A percentile compares a stretch with the other conserved stretches of the same genome.
These are phyloP conservation scores for Eristalis pertinax DNA, from an alignment of 2,888 invertebrate genomes.

Conservation along the genomic window DNA sequence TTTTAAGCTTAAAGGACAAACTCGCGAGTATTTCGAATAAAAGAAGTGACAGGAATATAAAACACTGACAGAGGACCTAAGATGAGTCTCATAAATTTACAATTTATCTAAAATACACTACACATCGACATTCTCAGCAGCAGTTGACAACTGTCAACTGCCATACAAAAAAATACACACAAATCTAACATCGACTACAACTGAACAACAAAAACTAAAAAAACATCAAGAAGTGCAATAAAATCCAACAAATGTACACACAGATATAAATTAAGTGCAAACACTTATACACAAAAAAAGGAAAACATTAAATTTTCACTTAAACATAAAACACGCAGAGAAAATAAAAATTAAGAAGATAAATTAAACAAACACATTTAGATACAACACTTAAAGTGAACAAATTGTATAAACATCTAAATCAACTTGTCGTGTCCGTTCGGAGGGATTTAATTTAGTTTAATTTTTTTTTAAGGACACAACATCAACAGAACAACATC, in stretches of 20 bases:
- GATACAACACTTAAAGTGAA: conserved; percentile 43
- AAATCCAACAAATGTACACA: conserved; percentile 34
- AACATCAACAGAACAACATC: conserved; percentile 70
- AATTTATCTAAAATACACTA: background rate
- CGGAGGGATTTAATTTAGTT: background rate
- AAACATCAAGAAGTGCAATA: conserved; percentile 51
- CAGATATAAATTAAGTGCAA: conserved; percentile 43
- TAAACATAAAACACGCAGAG: conserved; percentile 25
- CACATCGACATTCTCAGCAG: background rate
- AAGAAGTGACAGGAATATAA: background rate
- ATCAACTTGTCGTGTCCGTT: conserved; percentile 18
- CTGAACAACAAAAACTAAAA: conserved; percentile 1
- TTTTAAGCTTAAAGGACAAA: too few species aligned
- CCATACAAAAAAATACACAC: conserved; percentile 1
- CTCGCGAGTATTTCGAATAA: too few species aligned
- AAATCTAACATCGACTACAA: conserved; percentile 60
- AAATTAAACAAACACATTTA: conserved; percentile 17
- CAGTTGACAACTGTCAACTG: background rate
- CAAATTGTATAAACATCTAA: conserved; percentile 44
- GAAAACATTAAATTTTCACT: conserved; percentile 30
- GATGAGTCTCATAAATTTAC: background rate
- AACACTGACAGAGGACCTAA: background rate
- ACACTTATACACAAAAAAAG: conserved; percentile 38
- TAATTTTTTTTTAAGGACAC: conserved; percentile 35
- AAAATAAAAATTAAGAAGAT: conserved; percentile 3